Conservation (phyloP, 2,888 invertebrate species). For the Eupithecia tripunctaria region DNA sequence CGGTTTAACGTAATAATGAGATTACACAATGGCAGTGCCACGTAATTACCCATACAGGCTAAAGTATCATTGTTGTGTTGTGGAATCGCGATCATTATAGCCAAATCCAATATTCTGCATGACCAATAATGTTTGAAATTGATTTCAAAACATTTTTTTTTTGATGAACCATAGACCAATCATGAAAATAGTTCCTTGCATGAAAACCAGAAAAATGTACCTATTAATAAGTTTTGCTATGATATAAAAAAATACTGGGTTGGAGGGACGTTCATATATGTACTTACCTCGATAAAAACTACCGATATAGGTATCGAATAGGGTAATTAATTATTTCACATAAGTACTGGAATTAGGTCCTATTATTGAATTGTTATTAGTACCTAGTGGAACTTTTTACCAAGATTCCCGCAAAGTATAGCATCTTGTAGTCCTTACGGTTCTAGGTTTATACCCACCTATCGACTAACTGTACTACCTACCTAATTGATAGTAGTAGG, state of each 20-base stretch:
- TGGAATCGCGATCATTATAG: conserved; percentile 4
- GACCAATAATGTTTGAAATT: not conserved
- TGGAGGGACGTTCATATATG: no score
- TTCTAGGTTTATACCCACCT: no score
- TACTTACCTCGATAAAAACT: no score
- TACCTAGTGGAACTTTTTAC: not conserved
- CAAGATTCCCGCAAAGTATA: not conserved
- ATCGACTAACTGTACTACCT: not conserved
- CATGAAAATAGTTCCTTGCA: not conserved
- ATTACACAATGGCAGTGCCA: conserved; percentile 5
- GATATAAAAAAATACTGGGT: no score
- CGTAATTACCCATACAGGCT: not conserved
- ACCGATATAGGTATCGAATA: not conserved
- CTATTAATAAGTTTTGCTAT: no score
- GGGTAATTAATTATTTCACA: not conserved
- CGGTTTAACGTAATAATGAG: not conserved
- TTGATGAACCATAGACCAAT: not conserved
- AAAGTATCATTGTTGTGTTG: not conserved
- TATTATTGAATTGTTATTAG: no score
- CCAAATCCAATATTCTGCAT: not conserved
- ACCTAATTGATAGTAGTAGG: not conserved
- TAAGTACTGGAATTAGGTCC: not conserved
- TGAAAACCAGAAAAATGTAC: not conserved
- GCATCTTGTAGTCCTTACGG: not conserved
- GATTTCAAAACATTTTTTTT: not conserved